Percentiles rank a stretch among this genome's conserved stretches.
Conservation (phyloP, 2,797 vertebrate species). For the Betta splendens region DNA sequence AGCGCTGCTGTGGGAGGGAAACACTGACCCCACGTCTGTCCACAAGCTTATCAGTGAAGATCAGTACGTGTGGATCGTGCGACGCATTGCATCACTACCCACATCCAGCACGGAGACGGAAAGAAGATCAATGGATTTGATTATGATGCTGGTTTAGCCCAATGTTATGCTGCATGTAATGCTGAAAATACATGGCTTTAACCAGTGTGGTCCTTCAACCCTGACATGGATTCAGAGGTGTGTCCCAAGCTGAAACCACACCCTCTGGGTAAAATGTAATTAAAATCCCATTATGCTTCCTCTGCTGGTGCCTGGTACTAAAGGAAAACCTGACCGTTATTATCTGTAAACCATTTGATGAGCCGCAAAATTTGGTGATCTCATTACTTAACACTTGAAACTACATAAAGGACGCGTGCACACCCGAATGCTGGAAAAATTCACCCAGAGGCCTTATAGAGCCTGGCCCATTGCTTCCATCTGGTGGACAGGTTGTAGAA, state of each 20-base stretch:
- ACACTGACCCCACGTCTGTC: slow-evolving; percentile 62
- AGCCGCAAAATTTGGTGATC: background rate
- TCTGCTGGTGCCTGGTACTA: slow-evolving; percentile 9
- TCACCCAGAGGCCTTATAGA: background rate
- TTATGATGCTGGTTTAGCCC: background rate
- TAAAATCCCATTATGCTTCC: slow-evolving; percentile 47
- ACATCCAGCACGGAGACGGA: slow-evolving; percentile 10
- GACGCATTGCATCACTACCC: slow-evolving; percentile 55
- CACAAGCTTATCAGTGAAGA: slow-evolving; percentile 41
- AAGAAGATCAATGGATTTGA: background rate
- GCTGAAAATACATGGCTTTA: slow-evolving; percentile 21
- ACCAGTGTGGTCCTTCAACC: slow-evolving; percentile 21
- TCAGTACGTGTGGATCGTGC: slow-evolving; percentile 50
- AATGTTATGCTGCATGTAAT: slow-evolving; percentile 26
- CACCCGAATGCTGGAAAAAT: background rate
- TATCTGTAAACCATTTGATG: slow-evolving; percentile 11
- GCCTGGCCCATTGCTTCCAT: slow-evolving; percentile 26
- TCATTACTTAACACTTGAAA: background rate
- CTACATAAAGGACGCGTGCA: background rate
- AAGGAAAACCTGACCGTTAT: slow-evolving; percentile 39
- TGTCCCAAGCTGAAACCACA: slow-evolving; percentile 46
- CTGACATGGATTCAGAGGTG: slow-evolving; percentile 34
- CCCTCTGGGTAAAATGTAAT: slow-evolving; percentile 50
- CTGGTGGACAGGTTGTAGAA: slow-evolving; percentile 41
- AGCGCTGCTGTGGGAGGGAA: slow-evolving; percentile 57